Conservation (phyloP, 2,113 vertebrate genomes). For the Paradisaea rubra region DNA sequence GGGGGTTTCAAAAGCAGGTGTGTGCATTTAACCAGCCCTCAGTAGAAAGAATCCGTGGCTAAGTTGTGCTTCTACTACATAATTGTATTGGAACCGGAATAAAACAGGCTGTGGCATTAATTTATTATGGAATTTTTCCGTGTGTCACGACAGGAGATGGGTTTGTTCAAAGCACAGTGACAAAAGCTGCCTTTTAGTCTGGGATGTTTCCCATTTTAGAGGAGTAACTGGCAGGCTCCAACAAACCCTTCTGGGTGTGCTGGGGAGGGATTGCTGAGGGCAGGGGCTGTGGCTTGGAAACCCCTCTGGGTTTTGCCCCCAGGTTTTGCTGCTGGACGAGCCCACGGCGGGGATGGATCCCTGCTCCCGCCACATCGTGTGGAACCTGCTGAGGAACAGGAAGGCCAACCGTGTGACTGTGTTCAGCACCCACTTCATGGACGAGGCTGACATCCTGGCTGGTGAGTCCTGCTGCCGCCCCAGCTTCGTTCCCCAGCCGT, state of each 20-base stretch:
- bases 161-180: not conserved
- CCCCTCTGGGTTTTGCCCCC: accelerated
- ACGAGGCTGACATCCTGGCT: constrained; percentile 94
- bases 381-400: constrained; percentile 87
- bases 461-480: constrained; percentile 60
- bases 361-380: constrained; percentile 89
- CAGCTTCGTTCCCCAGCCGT: accelerated
- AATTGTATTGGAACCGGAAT: not conserved
- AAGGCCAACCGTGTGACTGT: constrained; percentile 78
- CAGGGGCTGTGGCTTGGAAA: accelerated
- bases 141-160: not conserved
- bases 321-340: constrained; percentile 93
- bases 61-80: accelerated
- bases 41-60: not conserved
- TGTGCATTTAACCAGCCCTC: not conserved
- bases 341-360: constrained; percentile 96
- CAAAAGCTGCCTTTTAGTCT: not conserved
- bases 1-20: not conserved
- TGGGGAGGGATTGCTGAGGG: not conserved
- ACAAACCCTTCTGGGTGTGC: not conserved
- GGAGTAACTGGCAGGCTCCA: not conserved
- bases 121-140: not conserved
- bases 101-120: not conserved
- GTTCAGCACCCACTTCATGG: constrained; percentile 97
- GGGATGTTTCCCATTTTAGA: not conserved